A percentile compares a stretch with the other conserved stretches of the same genome.
Conservation (phyloP, 2,888 invertebrate genomes). For the Scaptomyza polygonia region DNA sequence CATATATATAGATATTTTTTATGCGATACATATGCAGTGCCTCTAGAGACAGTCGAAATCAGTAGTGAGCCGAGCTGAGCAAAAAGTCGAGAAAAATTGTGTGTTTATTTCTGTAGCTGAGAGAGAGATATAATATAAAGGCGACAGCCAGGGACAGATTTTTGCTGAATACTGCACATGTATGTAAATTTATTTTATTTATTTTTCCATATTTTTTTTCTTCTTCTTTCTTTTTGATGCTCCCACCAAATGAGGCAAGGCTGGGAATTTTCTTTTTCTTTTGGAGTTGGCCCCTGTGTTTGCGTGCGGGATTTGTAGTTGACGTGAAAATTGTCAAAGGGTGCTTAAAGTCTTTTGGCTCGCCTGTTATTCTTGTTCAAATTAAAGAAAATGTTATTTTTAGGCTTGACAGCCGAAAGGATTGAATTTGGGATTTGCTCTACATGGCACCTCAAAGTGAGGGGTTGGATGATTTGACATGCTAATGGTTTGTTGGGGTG, state of each 20-base stretch:
- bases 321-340: constrained; percentile 79
- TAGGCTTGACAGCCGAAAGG: constrained; percentile 72
- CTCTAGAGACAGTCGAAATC: constrained; percentile 55
- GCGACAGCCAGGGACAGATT: constrained; percentile 61
- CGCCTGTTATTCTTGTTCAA: constrained; percentile 47
- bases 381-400: constrained; percentile 77
- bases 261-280: constrained; percentile 63
- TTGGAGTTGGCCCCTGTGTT: constrained; percentile 24
- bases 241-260: constrained; percentile 51
- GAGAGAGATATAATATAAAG: constrained; percentile 55
- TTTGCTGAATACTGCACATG: constrained; percentile 39
- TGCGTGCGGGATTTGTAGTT: constrained; percentile 64
- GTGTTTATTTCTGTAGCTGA: constrained; percentile 67
- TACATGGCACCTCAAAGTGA: constrained; percentile 37
- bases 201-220: constrained; percentile 47
- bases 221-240: constrained; percentile 9
- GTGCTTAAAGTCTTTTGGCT: constrained; percentile 69
- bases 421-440: constrained; percentile 61
- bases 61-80: constrained; percentile 27
- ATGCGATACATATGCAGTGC: constrained; percentile 44
- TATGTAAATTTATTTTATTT: constrained; percentile 54
- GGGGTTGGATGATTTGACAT: constrained; percentile 50
- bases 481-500: constrained; percentile 60
- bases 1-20: constrained; percentile 15
- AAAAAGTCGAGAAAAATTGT: constrained; percentile 64